A percentile compares a stretch with the other conserved stretches of the same genome.
These are phyloP conservation scores for Botrylloides violaceus DNA, from an alignment of 23 tunicate genomes.

Conservation along the genomic window DNA sequence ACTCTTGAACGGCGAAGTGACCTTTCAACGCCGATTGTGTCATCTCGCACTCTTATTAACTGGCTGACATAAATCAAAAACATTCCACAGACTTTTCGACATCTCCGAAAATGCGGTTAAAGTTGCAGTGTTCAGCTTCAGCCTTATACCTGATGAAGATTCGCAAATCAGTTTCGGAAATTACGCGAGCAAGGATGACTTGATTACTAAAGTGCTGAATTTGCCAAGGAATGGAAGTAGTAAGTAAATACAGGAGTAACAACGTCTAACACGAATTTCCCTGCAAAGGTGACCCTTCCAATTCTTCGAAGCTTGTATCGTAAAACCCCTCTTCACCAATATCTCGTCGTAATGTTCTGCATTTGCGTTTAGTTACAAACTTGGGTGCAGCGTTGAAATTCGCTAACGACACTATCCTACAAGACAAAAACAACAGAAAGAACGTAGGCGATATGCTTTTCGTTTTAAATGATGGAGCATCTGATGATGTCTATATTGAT, in stretches of 20 bases:
- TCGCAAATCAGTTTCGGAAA: conserved; percentile 3
- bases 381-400: no score
- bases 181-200: not conserved
- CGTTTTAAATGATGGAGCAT: not conserved
- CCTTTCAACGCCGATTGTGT: not conserved
- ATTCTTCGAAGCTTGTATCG: no score
- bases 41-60: not conserved
- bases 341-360: no score
- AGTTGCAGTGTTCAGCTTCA: conserved; percentile 2
- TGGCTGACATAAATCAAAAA: not conserved
- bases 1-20: no score
- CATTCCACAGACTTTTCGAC: not conserved
- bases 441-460: conserved; percentile 4
- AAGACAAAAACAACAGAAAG: no score
- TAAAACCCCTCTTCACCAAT: no score
- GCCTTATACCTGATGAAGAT: not conserved
- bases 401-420: no score
- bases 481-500: not conserved
- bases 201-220: not conserved
- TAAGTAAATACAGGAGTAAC: no score
- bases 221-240: not conserved
- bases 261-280: no score
- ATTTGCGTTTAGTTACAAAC: no score
- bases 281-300: no score
- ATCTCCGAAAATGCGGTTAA: conserved; percentile 5